These are phyloP conservation scores for Salvelinus fontinalis DNA, from an alignment of 2,113 vertebrate species.

Conservation along the genomic window DNA sequence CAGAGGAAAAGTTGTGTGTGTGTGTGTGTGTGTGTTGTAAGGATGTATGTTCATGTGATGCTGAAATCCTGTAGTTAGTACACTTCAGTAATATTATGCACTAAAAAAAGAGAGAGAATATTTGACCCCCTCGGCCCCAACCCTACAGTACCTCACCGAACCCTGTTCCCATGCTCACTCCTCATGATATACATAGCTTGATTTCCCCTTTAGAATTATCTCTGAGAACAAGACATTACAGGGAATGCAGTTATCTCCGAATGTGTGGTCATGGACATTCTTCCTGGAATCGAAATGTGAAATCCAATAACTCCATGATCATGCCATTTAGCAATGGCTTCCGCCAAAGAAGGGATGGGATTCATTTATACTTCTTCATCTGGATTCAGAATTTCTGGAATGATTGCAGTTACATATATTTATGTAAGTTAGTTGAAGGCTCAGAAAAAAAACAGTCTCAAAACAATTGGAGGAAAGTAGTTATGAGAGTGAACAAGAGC, in stretches of 20 bases:
- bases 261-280: slow-evolving; percentile 39
- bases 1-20: neutral
- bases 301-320: slow-evolving; percentile 58
- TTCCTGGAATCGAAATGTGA: slow-evolving; percentile 47
- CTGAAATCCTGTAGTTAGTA: neutral
- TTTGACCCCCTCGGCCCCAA: slow-evolving; percentile 29
- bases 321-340: slow-evolving; percentile 37
- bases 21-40: neutral
- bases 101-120: slow-evolving; percentile 47
- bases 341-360: slow-evolving; percentile 20
- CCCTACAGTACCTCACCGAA: slow-evolving; percentile 32
- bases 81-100: slow-evolving; percentile 26
- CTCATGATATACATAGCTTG: slow-evolving; percentile 49
- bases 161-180: slow-evolving; percentile 32
- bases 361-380: slow-evolving; percentile 27
- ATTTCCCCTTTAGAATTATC: slow-evolving; percentile 54
- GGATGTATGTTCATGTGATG: neutral
- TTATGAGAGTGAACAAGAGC: slow-evolving; percentile 36
- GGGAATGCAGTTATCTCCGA: slow-evolving; percentile 50
- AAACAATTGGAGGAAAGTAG: slow-evolving; percentile 31
- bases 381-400: slow-evolving; percentile 38
- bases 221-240: slow-evolving; percentile 53
- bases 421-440: slow-evolving; percentile 28
- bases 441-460: slow-evolving; percentile 38
- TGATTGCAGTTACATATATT: slow-evolving; percentile 45